Percentiles rank a stretch among this genome's conserved stretches.
phyloP scores from a whole-genome alignment of 2,797 vertebrate genomes.

The Spinus olivaceus region DNA sequence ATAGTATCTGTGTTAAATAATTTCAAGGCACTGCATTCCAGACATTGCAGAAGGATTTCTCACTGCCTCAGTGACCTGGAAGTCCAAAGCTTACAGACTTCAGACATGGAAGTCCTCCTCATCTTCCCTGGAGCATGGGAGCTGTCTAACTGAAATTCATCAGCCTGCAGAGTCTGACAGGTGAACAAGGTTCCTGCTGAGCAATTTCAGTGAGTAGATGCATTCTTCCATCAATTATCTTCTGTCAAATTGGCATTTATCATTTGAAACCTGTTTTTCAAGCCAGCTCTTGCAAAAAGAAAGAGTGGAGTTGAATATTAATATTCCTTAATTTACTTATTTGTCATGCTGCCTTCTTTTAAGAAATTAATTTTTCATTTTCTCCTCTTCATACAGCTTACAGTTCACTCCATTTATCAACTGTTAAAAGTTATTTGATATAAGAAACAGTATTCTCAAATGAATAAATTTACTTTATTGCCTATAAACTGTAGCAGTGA shows the following conservation, averaged over 20 bases:
- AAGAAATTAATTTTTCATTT: not conserved
- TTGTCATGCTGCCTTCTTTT: not conserved
- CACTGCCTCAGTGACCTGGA: not conserved
- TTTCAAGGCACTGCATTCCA: not conserved
- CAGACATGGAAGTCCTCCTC: not conserved
- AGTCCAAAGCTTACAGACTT: not conserved
- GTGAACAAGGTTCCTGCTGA: constrained; percentile 21
- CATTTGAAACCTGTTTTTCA: not conserved
- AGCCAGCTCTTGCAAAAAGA: not conserved
- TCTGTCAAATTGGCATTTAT: constrained; percentile 9
- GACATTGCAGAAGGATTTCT: not conserved
- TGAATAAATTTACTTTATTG: not conserved
- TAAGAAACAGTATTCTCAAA: not conserved
- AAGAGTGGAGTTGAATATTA: not conserved
- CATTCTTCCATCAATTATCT: not conserved
- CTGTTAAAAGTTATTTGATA: not conserved
- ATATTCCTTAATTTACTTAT: not conserved
- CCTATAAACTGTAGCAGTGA: not conserved
- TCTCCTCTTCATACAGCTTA: not conserved
- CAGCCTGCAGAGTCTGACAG: not conserved
- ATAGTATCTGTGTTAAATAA: not conserved
- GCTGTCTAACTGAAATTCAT: not conserved
- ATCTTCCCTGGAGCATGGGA: not conserved
- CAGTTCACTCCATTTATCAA: not conserved
- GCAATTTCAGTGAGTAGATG: not conserved